These are phyloP conservation scores for Pionites leucogaster DNA, from an alignment of 2,113 vertebrate species.

Conservation along the genomic window DNA sequence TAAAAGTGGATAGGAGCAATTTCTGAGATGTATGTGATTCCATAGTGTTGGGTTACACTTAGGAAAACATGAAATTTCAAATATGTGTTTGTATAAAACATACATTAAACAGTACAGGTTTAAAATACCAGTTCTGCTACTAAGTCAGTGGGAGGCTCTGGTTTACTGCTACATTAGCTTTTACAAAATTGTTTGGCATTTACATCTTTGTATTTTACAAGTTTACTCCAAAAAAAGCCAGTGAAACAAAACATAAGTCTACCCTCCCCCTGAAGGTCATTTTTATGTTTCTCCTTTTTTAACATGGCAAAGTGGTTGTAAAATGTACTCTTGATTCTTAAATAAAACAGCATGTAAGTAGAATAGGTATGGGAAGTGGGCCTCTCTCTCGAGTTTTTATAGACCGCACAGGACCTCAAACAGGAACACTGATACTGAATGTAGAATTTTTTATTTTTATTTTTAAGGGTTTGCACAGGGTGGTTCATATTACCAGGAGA, in stretches of 20 bases:
- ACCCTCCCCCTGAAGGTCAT: slow-evolving; percentile 50
- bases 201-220: slow-evolving; percentile 64
- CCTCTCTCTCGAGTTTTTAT: slow-evolving; percentile 66
- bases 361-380: slow-evolving; percentile 61
- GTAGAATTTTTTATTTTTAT: background rate
- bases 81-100: background rate
- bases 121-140: slow-evolving; percentile 27
- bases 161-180: slow-evolving; percentile 30
- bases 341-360: slow-evolving; percentile 71
- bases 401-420: slow-evolving; percentile 68
- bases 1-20: background rate
- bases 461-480: background rate
- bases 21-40: background rate
- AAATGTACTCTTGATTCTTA: slow-evolving; percentile 69
- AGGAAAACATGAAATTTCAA: slow-evolving; percentile 11
- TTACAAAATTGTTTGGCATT: slow-evolving; percentile 65
- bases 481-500: background rate
- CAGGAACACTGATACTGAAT: slow-evolving; percentile 37
- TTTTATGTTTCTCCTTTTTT: slow-evolving; percentile 66
- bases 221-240: slow-evolving; percentile 63
- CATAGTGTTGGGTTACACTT: background rate
- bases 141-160: slow-evolving; percentile 26
- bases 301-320: slow-evolving; percentile 66
- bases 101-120: background rate
- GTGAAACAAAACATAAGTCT: slow-evolving; percentile 58